These are phyloP conservation scores for Suricata suricatta DNA, from an alignment of 2,113 vertebrate species.

Conservation along the genomic window DNA sequence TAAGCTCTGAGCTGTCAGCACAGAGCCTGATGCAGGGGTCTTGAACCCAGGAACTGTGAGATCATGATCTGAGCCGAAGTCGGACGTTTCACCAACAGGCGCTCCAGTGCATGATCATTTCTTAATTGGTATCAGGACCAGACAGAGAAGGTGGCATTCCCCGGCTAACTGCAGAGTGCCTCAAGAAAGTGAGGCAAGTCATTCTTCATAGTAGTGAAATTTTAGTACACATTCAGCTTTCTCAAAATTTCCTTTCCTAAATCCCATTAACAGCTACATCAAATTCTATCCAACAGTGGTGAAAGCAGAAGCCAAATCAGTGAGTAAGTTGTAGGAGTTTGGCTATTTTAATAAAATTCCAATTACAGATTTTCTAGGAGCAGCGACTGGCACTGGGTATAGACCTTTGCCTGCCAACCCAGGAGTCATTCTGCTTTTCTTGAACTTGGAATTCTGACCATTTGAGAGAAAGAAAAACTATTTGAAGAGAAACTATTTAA, in stretches of 20 bases:
- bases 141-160: background rate
- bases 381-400: background rate
- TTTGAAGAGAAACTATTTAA: background rate
- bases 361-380: background rate
- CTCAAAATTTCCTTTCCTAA: background rate
- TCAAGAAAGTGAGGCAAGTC: background rate
- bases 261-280: background rate
- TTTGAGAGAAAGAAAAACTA: background rate
- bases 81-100: too few relatives aligned
- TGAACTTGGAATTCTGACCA: background rate
- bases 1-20: too few relatives aligned
- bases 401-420: background rate
- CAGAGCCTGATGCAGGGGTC: too few relatives aligned
- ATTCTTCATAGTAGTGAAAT: background rate
- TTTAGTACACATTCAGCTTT: background rate
- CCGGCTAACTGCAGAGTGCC: background rate
- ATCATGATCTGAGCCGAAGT: too few relatives aligned
- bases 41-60: too few relatives aligned
- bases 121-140: background rate
- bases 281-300: background rate
- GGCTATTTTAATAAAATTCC: background rate
- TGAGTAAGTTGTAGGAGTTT: background rate
- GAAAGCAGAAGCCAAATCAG: background rate
- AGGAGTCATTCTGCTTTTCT: background rate
- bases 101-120: background rate